Base-by-base conservation (phyloP, 2,113 vertebrate species). In the Marmota monax region DNA sequence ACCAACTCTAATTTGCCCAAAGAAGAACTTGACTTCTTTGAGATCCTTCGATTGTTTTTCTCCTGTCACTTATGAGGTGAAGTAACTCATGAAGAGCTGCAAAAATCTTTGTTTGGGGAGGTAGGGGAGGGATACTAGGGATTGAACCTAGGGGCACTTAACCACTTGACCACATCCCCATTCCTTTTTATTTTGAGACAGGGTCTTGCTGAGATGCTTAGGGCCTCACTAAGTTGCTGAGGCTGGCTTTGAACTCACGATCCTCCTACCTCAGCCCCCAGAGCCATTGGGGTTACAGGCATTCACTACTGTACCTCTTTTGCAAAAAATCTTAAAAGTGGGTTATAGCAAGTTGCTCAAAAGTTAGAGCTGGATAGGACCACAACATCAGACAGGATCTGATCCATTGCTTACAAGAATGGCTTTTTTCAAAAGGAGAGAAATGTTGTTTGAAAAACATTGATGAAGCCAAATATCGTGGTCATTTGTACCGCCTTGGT, bases 391-490 rank as follows among this genome's bases (percentile, higher is more conserved):
- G 98, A 99, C 99, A 88, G 99, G 99, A 96, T 99, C 99, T 4
- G 99, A 99, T 98, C 99, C 99, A 61, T 98, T 99, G 97, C 99
- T 99, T 97, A 99, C 99, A 92, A 99, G 99, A 98, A 99, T 99
- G 99, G 99, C 99, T 94, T 99, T 99, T 99, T 99, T 99, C 99
- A 99, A 99, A 98, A 99, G 99, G 99, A 99, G 99, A 99, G 99
- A 99, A 99, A 99, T 99, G 99, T 99, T 99, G 98, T 99, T 99
- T 98, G 99, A 99, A 99, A 99, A 99, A 99, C 97, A 99, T 99
- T 88, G 99, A 99, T 1, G 99, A 99, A 98, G 99, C 99, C 97
- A 99, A 99, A 98, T 99, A 99, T 96, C 99, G 99, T 97, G 99
- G 99, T 97, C 99, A 99, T 98, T 98, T 99, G 97, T 99, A 99